These are phyloP conservation scores for Eptesicus fuscus DNA, from an alignment of 2,113 vertebrate genomes.

Conservation along the genomic window DNA sequence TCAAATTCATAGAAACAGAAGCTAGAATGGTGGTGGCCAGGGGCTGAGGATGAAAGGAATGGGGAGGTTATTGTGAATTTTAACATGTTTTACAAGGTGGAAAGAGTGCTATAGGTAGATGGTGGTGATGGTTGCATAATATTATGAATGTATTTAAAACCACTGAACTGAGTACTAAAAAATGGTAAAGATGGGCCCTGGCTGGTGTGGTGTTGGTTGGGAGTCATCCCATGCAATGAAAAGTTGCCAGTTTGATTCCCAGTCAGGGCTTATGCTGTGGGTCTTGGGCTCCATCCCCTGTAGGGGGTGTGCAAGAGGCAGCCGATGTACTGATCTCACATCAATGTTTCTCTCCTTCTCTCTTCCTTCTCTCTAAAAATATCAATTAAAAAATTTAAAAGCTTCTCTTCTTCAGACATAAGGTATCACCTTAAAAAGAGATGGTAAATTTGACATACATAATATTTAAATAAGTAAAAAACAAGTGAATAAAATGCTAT, in stretches of 20 bases:
- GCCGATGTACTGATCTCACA: too few relatives aligned
- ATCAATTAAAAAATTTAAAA: too few relatives aligned
- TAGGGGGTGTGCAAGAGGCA: too few relatives aligned
- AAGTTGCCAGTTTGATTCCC: too few relatives aligned
- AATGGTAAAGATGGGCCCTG: not conserved
- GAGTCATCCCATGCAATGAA: too few relatives aligned
- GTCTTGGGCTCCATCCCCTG: too few relatives aligned
- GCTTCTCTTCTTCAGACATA: too few relatives aligned
- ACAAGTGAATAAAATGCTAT: not conserved
- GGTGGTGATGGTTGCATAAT: not conserved
- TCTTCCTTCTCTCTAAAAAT: too few relatives aligned
- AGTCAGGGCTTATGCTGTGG: too few relatives aligned
- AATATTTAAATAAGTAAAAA: not conserved
- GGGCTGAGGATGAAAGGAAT: not conserved
- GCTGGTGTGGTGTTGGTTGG: too few relatives aligned
- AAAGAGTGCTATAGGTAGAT: not conserved
- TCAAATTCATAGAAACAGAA: not conserved
- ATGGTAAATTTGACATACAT: not conserved
- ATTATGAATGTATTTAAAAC: not conserved
- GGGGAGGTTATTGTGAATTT: not conserved
- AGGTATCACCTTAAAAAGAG: too few relatives aligned
- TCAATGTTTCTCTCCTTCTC: too few relatives aligned
- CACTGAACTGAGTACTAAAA: not conserved
- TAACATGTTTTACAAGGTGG: not conserved
- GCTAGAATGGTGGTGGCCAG: not conserved